Evolutionary conservation across 2,888 invertebrate species (phyloP).

Genomic region (Pilophorus perplexus): DNA sequence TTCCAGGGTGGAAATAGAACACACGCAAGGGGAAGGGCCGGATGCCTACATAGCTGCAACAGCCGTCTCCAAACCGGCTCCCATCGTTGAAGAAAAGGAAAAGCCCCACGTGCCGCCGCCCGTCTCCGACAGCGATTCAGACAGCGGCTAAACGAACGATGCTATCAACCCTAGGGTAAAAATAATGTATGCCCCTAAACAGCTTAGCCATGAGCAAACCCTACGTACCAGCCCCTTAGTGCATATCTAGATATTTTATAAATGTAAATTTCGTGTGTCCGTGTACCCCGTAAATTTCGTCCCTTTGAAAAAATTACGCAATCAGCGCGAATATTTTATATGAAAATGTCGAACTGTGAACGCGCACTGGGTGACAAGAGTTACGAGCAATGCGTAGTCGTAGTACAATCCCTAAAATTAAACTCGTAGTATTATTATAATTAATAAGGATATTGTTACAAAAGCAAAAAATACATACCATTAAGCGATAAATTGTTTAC

Average conservation of each 20-base stretch:
- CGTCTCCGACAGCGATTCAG: slow-evolving; percentile 55
- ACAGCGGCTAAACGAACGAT: slow-evolving; percentile 37
- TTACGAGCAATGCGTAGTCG: slow-evolving; percentile 19
- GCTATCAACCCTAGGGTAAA: too few relatives aligned
- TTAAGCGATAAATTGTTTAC: too few relatives aligned
- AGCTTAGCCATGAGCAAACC: too few relatives aligned
- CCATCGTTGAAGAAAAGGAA: slow-evolving; percentile 51
- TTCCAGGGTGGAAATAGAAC: slow-evolving; percentile 83
- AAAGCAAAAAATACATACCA: too few relatives aligned
- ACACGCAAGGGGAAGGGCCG: slow-evolving; percentile 70
- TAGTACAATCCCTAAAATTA: slow-evolving; percentile 13
- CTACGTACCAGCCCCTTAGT: too few relatives aligned
- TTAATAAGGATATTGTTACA: too few relatives aligned
- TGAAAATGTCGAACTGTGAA: neutral
- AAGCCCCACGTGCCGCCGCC: slow-evolving; percentile 51
- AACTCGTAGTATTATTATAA: too few relatives aligned
- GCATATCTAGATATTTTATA: slow-evolving; percentile 3
- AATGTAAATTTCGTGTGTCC: neutral
- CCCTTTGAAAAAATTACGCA: too few relatives aligned
- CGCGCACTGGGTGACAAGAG: slow-evolving; percentile 15
- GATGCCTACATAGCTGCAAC: slow-evolving; percentile 68
- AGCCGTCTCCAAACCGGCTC: slow-evolving; percentile 53
- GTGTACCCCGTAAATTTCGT: neutral
- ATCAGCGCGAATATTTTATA: too few relatives aligned
- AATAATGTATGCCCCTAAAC: too few relatives aligned